Conservation (phyloP, 2,888 invertebrate genomes). For the Tenodera sinensis region DNA sequence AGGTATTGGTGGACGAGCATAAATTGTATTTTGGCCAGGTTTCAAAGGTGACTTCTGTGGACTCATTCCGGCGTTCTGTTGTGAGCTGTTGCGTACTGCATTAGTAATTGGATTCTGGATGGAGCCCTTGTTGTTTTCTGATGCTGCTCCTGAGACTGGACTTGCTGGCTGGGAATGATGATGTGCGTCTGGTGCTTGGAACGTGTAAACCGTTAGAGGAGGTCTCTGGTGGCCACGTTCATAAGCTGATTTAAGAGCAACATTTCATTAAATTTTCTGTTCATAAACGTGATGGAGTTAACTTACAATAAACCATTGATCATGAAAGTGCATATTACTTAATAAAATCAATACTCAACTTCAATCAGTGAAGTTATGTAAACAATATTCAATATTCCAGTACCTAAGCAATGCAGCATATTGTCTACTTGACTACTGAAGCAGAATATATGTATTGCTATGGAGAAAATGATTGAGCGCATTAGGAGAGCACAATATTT, state of each 20-base stretch:
- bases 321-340: constrained; percentile 5
- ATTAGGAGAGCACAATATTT: too few relatives aligned
- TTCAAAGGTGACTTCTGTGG: constrained; percentile 30
- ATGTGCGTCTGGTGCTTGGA: constrained; percentile 66
- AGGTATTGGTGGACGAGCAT: constrained; percentile 67
- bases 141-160: constrained; percentile 37
- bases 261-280: not conserved
- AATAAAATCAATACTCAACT: too few relatives aligned
- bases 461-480: too few relatives aligned
- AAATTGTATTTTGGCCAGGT: constrained; percentile 39
- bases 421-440: too few relatives aligned
- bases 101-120: not conserved
- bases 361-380: too few relatives aligned
- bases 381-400: too few relatives aligned
- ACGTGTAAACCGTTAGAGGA: constrained; percentile 82
- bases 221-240: constrained; percentile 82
- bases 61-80: not conserved
- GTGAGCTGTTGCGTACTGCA: not conserved
- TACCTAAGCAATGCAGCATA: too few relatives aligned
- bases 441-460: too few relatives aligned
- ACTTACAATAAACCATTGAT: not conserved
- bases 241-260: constrained; percentile 57
- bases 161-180: constrained; percentile 48
- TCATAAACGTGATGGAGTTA: constrained; percentile 12
- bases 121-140: not conserved